A percentile compares a stretch with the other conserved stretches of the same genome.
phyloP scores from a whole-genome alignment of 2,113 vertebrate genomes.

The Notothenia coriiceps region DNA sequence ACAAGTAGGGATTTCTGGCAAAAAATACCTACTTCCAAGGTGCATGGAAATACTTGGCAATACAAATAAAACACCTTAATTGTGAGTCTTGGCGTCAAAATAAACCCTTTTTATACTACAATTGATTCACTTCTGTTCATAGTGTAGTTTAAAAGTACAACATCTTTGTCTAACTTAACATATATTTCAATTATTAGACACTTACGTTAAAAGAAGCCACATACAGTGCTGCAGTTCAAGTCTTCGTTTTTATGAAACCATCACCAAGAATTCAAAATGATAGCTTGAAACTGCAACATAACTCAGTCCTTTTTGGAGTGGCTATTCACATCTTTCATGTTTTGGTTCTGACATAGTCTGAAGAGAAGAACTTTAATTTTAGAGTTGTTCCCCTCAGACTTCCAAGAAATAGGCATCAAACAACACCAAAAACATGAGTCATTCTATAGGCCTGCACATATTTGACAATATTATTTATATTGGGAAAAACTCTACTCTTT shows the following conservation, averaged over 20 bases:
- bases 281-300: neutral
- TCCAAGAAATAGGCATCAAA: neutral
- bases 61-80: neutral
- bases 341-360: neutral
- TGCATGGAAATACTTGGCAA: neutral
- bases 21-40: too few relatives aligned
- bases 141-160: neutral
- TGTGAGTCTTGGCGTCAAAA: neutral
- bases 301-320: neutral
- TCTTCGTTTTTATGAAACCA: neutral
- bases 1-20: neutral
- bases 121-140: neutral
- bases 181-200: neutral
- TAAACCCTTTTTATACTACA: neutral
- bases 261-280: neutral
- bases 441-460: neutral
- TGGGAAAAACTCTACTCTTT: too few relatives aligned
- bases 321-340: neutral
- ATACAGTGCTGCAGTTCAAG: neutral
- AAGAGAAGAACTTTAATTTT: neutral
- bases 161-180: neutral
- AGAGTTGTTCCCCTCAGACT: neutral
- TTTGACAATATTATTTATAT: neutral
- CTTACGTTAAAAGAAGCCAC: neutral
- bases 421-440: neutral